phyloP scores from a whole-genome alignment of 2,113 vertebrate species.

The Brienomyrus longianalis region DNA sequence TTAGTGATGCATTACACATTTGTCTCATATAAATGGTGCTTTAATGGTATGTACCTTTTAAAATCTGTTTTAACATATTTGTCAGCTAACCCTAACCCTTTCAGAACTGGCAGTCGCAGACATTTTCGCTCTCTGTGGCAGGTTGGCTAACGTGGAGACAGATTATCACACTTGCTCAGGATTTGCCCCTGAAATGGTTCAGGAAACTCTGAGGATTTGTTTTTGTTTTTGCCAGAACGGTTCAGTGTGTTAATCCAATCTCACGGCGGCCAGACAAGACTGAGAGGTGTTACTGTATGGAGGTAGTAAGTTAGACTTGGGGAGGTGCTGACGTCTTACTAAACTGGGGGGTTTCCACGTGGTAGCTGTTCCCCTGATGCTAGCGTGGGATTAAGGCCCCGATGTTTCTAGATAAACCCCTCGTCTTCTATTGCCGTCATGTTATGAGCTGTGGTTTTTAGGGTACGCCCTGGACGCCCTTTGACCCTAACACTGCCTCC shows the following conservation, averaged over 20 bases:
- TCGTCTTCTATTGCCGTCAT: background rate
- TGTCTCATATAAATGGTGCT: background rate
- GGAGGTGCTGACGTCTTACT: background rate
- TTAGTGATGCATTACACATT: background rate
- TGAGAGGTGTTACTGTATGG: background rate
- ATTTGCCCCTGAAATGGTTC: background rate
- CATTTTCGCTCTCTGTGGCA: background rate
- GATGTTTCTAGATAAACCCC: background rate
- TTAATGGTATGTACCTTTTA: background rate
- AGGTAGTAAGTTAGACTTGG: background rate
- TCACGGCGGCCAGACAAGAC: background rate
- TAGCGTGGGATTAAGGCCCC: background rate
- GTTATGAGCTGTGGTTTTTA: background rate
- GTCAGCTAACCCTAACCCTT: background rate
- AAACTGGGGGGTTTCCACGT: background rate
- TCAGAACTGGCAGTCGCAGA: background rate
- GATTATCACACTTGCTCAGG: background rate
- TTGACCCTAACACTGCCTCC: background rate
- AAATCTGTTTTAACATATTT: background rate
- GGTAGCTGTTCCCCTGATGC: background rate
- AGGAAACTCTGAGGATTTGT: background rate
- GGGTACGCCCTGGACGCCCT: background rate
- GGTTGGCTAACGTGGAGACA: background rate
- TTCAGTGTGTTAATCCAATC: background rate
- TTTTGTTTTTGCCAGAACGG: background rate